Evolutionary conservation across 2,797 vertebrate genomes (phyloP).

Genomic region (Muraenolepis orangiensis): DNA sequence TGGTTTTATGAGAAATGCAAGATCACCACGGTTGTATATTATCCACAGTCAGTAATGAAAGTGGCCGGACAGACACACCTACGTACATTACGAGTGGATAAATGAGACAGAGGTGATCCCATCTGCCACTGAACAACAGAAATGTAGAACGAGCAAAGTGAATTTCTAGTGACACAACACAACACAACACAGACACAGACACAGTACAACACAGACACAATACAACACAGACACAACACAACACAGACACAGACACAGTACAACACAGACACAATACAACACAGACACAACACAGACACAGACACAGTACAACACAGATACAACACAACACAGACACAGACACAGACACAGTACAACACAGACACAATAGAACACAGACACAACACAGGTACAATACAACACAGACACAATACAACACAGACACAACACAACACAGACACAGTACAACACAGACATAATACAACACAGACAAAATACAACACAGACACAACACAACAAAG

Average conservation of each 20-base stretch:
- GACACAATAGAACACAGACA: too few species aligned
- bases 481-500: too few species aligned
- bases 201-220: too few species aligned
- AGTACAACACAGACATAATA: too few species aligned
- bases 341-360: too few species aligned
- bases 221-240: background rate
- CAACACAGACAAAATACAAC: too few species aligned
- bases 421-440: too few species aligned
- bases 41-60: background rate
- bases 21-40: background rate
- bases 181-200: too few species aligned
- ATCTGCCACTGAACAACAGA: background rate
- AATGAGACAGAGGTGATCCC: background rate
- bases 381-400: background rate
- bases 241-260: too few species aligned
- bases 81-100: background rate
- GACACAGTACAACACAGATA: too few species aligned
- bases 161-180: background rate
- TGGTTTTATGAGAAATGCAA: background rate
- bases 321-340: too few species aligned
- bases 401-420: background rate
- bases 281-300: too few species aligned
- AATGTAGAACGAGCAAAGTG: background rate
- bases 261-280: background rate
- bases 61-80: background rate